A percentile compares a stretch with the other conserved stretches of the same genome.
Conservation (phyloP, 2,113 vertebrate species). For the Paralichthys olivaceus region DNA sequence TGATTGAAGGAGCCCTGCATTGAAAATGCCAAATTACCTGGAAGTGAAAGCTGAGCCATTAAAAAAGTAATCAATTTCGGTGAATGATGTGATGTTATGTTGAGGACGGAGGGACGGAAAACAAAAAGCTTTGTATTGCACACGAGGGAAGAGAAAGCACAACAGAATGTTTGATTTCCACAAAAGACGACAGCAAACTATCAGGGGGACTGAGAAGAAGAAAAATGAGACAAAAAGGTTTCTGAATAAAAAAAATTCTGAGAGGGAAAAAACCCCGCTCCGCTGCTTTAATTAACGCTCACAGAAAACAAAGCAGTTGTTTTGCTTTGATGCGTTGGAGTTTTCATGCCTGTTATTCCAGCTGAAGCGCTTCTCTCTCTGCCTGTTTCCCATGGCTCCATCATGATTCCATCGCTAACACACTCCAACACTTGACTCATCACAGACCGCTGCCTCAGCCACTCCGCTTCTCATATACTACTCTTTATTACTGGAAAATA, state of each 20-base stretch:
- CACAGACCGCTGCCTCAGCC: slow-evolving; percentile 15
- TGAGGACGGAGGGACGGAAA: slow-evolving; percentile 47
- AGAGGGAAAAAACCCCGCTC: slow-evolving; percentile 21
- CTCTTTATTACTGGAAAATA: not conserved
- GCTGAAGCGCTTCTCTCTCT: slow-evolving; percentile 53
- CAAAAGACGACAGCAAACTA: slow-evolving; percentile 72
- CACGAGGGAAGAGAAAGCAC: slow-evolving; percentile 37
- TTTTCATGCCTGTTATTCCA: slow-evolving; percentile 66
- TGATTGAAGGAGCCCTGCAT: not conserved
- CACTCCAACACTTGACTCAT: slow-evolving; percentile 38
- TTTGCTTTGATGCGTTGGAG: slow-evolving; percentile 79
- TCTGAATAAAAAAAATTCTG: slow-evolving; percentile 11
- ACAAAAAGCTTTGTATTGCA: slow-evolving; percentile 46
- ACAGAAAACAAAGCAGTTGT: slow-evolving; percentile 79
- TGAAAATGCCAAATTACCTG: slow-evolving; percentile 26
- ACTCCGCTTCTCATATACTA: not conserved
- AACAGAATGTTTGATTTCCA: slow-evolving; percentile 65
- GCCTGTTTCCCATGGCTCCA: slow-evolving; percentile 61
- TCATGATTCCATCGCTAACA: slow-evolving; percentile 51
- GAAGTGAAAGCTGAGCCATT: slow-evolving; percentile 20
- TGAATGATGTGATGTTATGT: slow-evolving; percentile 17
- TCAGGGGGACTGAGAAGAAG: slow-evolving; percentile 59
- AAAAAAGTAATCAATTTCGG: slow-evolving; percentile 23
- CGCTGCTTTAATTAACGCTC: slow-evolving; percentile 77
- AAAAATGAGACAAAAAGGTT: slow-evolving; percentile 70